Conservation (phyloP, 2,113 vertebrate species). For the Tetrax tetrax region DNA sequence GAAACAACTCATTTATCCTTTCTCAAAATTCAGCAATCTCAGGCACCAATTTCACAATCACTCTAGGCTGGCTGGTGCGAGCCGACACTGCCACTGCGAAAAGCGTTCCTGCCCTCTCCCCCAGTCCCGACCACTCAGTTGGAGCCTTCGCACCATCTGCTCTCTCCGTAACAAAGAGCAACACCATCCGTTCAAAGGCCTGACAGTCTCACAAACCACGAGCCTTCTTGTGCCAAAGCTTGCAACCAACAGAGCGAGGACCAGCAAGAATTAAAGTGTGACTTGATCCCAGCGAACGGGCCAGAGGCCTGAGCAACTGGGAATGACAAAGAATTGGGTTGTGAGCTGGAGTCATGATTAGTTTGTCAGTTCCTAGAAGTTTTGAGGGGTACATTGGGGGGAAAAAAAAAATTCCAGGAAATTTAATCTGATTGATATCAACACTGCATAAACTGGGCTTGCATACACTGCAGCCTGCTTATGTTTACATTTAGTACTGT, state of each 20-base stretch:
- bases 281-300: not conserved
- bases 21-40: slow-evolving; percentile 23
- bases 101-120: not conserved
- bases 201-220: not conserved
- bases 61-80: not conserved
- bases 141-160: slow-evolving; percentile 31
- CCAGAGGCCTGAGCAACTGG: not conserved
- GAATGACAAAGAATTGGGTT: not conserved
- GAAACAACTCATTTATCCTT: not conserved
- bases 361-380: not conserved
- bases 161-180: slow-evolving; percentile 2
- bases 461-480: not conserved
- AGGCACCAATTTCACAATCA: not conserved
- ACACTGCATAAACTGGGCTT: not conserved
- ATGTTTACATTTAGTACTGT: slow-evolving; percentile 3
- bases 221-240: not conserved
- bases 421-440: slow-evolving; percentile 12
- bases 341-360: not conserved
- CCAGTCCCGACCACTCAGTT: not conserved
- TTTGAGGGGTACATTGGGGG: not conserved
- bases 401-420: not conserved
- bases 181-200: not conserved
- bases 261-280: not conserved
- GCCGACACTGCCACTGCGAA: not conserved
- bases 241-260: not conserved